These are phyloP conservation scores for Megalops cyprinoides DNA, from an alignment of 2,797 vertebrate species.

Conservation along the genomic window DNA sequence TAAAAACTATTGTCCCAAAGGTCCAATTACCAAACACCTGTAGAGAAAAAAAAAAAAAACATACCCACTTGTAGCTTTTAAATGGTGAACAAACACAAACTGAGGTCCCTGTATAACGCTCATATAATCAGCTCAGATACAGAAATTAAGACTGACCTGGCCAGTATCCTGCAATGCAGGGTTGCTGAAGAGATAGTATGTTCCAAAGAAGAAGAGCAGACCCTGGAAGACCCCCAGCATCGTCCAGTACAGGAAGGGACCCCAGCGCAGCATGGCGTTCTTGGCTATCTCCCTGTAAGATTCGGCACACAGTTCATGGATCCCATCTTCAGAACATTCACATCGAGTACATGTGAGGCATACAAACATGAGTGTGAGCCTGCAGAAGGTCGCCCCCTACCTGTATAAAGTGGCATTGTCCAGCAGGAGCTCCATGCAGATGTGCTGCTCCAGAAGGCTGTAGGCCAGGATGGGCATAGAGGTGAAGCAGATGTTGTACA, in stretches of 20 bases:
- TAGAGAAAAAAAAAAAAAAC: constrained; percentile 36
- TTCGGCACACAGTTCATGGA: not conserved
- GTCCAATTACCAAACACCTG: constrained; percentile 98
- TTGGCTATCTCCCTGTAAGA: constrained; percentile 85
- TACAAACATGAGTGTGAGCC: too few species aligned
- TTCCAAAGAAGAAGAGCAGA: constrained; percentile 94
- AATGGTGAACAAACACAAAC: not conserved
- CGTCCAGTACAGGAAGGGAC: constrained; percentile 94
- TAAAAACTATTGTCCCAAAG: constrained; percentile 95
- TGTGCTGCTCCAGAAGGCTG: constrained; percentile 95
- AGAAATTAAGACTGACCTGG: constrained; percentile 75
- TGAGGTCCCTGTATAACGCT: not conserved
- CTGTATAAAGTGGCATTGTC: constrained; percentile 89
- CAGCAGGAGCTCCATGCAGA: constrained; percentile 84
- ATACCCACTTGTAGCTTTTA: not conserved
- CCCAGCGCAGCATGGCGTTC: constrained; percentile 91
- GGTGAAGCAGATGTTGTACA: constrained; percentile 99
- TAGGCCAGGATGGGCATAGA: constrained; percentile 97
- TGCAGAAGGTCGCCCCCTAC: constrained; percentile 63
- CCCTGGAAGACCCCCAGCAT: constrained; percentile 90
- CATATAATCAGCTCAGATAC: too few species aligned
- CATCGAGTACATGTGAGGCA: not conserved
- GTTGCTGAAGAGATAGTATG: constrained; percentile 87
- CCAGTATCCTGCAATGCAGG: constrained; percentile 88
- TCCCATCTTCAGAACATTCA: not conserved